Conservation (phyloP, 1,140 invertebrate species). For the Scaptomyza hsui region DNA sequence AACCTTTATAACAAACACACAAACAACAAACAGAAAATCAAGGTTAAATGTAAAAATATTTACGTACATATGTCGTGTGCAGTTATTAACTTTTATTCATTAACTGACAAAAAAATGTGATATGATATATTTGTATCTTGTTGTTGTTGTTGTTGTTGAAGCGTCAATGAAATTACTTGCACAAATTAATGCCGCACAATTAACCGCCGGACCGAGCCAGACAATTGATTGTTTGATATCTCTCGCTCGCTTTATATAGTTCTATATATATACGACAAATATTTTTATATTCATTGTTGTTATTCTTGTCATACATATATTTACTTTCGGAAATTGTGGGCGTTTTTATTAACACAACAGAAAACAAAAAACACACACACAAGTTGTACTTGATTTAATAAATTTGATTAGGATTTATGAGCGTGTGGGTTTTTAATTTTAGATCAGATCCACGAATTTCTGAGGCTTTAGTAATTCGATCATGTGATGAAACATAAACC, state of each 20-base stretch:
- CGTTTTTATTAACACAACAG: slow-evolving; percentile 65
- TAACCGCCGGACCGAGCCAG: slow-evolving; percentile 54
- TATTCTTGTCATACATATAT: slow-evolving; percentile 11
- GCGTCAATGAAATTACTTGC: slow-evolving; percentile 76
- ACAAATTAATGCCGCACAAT: slow-evolving; percentile 75
- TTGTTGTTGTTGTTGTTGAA: slow-evolving; percentile 28
- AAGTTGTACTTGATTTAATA: slow-evolving; percentile 74
- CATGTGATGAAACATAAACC: slow-evolving; percentile 28
- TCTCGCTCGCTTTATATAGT: slow-evolving; percentile 32
- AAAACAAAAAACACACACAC: slow-evolving; percentile 9
- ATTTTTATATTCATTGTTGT: slow-evolving; percentile 24
- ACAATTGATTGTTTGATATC: slow-evolving; percentile 73
- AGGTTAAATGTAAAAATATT: slow-evolving; percentile 68
- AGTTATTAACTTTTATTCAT: slow-evolving; percentile 68
- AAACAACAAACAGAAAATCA: slow-evolving; percentile 51
- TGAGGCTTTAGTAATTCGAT: slow-evolving; percentile 21
- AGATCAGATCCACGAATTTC: slow-evolving; percentile 18
- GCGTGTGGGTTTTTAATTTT: slow-evolving; percentile 53
- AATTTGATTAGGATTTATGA: slow-evolving; percentile 79
- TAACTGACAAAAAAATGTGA: slow-evolving; percentile 40
- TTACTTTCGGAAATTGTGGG: slow-evolving; percentile 49
- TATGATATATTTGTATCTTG: neutral
- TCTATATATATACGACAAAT: slow-evolving; percentile 37
- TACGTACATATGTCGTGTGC: slow-evolving; percentile 20
- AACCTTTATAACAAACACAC: slow-evolving; percentile 40